Conservation (phyloP, 2,113 vertebrate species). For the Hassar affinis region DNA sequence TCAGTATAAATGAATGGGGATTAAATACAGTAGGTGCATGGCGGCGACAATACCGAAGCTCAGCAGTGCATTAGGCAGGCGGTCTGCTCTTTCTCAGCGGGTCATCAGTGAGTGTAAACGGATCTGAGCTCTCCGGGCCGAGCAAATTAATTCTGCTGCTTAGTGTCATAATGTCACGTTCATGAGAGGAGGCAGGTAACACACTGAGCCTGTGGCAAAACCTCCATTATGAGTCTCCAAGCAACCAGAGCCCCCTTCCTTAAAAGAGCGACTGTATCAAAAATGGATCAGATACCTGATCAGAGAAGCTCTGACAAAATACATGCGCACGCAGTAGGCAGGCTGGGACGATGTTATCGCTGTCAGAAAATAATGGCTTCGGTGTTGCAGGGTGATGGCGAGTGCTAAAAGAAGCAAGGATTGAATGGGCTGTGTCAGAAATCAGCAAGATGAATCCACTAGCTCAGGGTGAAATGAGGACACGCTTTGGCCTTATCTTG, state of each 20-base stretch:
- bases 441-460: not conserved
- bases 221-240: slow-evolving; percentile 48
- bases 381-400: not conserved
- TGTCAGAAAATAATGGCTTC: slow-evolving; percentile 32
- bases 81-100: slow-evolving; percentile 38
- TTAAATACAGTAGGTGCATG: not conserved
- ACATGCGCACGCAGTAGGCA: not conserved
- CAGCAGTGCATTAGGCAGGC: slow-evolving; percentile 14
- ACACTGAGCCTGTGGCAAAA: slow-evolving; percentile 30
- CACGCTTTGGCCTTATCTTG: not conserved
- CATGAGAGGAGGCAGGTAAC: slow-evolving; percentile 46
- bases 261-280: slow-evolving; percentile 23
- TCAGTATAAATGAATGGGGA: not conserved
- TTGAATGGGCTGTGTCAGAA: not conserved
- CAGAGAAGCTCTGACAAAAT: slow-evolving; percentile 22
- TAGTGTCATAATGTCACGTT: slow-evolving; percentile 54
- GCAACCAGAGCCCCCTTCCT: slow-evolving; percentile 43
- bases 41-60: not conserved
- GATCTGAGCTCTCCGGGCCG: slow-evolving; percentile 17
- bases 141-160: slow-evolving; percentile 44
- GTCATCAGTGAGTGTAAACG: slow-evolving; percentile 30
- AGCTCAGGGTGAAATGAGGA: not conserved
- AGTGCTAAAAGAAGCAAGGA: not conserved
- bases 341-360: slow-evolving; percentile 20
- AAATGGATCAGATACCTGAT: slow-evolving; percentile 22